phyloP scores from a whole-genome alignment of 2,797 vertebrate genomes.

The Gallinago nigripennis region DNA sequence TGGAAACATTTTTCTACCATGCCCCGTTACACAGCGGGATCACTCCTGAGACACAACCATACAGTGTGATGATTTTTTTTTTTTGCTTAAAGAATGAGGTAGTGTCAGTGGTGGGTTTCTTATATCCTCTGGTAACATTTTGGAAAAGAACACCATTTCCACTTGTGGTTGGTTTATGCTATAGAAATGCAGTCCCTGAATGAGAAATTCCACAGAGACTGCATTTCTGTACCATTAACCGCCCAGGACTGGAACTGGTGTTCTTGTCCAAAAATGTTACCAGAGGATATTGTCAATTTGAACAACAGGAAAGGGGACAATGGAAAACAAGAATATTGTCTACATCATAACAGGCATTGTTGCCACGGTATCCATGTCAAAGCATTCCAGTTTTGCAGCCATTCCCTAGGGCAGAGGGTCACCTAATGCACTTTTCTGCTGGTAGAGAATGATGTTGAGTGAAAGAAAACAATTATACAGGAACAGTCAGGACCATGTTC shows the following conservation, averaged over 20 bases:
- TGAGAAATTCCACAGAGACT: not conserved
- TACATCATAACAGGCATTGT: not conserved
- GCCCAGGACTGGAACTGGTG: not conserved
- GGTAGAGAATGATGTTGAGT: conserved; percentile 21
- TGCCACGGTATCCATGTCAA: not conserved
- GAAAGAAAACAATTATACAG: conserved; percentile 4
- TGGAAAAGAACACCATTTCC: not conserved
- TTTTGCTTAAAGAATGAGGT: not conserved
- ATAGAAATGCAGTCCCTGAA: not conserved
- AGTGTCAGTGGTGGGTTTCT: not conserved
- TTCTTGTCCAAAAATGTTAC: not conserved
- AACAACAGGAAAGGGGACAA: not conserved
- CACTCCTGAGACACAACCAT: not conserved
- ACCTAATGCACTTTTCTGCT: not conserved
- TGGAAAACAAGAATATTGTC: not conserved
- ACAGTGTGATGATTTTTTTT: not conserved
- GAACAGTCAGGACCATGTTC: not conserved
- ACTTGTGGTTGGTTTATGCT: not conserved
- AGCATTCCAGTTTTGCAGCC: conserved; percentile 4
- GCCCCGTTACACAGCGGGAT: not conserved
- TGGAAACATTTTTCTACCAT: not conserved
- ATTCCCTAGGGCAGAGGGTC: not conserved
- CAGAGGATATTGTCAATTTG: not conserved
- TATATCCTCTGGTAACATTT: not conserved
- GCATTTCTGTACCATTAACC: not conserved